Percentiles rank a stretch among this genome's conserved stretches.
Conservation (phyloP, 2,113 vertebrate genomes). For the Coregonus clupeaformis region DNA sequence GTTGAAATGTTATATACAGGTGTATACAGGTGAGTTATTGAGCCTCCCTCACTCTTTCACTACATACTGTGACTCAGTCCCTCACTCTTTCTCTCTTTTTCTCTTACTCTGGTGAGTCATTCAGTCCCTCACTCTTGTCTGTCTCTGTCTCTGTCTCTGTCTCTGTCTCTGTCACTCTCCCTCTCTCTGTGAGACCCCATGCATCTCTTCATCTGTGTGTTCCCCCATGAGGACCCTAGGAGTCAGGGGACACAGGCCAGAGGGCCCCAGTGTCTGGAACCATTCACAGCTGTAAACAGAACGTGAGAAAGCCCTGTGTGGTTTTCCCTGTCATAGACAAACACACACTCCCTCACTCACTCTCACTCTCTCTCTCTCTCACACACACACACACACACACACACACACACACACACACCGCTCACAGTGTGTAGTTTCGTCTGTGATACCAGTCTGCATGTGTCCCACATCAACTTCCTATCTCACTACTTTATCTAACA, state of each 20-base stretch:
- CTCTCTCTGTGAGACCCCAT: slow-evolving; percentile 14
- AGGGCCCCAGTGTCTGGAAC: slow-evolving; percentile 65
- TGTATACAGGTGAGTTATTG: too few species aligned
- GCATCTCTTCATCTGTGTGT: slow-evolving; percentile 10
- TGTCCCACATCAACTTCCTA: slow-evolving; percentile 57
- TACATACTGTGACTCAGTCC: too few species aligned
- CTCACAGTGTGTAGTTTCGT: slow-evolving; percentile 46
- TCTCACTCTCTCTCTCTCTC: slow-evolving; percentile 23
- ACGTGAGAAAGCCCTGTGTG: slow-evolving; percentile 76
- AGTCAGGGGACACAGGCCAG: slow-evolving; percentile 60
- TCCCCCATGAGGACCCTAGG: slow-evolving; percentile 28
- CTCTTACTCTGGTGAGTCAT: background rate
- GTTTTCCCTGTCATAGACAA: slow-evolving; percentile 48
- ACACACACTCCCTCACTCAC: slow-evolving; percentile 39
- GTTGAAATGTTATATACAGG: too few species aligned
- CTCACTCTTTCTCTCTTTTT: background rate
- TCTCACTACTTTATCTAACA: slow-evolving; percentile 25
- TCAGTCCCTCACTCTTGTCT: background rate
- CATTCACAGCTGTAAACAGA: slow-evolving; percentile 76
- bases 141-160: background rate
- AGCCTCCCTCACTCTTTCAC: too few species aligned
- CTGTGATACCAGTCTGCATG: slow-evolving; percentile 47
- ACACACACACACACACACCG: slow-evolving; percentile 5
- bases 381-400: slow-evolving; percentile 7
- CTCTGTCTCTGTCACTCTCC: background rate